Evolutionary conservation across 2,888 invertebrate genomes (phyloP), one percentile per base, ranked within the genome.

Genomic region (Rhorus exstirpatorius): DNA sequence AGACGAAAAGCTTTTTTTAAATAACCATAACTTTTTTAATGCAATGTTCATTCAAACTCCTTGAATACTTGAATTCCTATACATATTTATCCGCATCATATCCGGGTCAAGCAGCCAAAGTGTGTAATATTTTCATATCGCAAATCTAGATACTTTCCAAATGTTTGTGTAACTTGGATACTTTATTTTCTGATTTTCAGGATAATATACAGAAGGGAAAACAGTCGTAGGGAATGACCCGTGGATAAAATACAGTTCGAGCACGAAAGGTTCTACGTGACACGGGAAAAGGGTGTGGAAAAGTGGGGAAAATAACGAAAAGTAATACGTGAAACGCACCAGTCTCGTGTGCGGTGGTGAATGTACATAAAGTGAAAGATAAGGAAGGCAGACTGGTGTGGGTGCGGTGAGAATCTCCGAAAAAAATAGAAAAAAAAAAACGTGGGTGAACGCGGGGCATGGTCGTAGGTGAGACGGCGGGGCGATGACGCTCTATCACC

Each of bases 401-500:
- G 19, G 49, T 67, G 76, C 24, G 76, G 46, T 65, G 55, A 46
- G 12, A 46, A 53, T 19, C n/a, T n/a, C 26, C 46, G 21, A 38
- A 26, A 21, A 53, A 53, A 19, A 68, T 68, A 12, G 2, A 10
- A n/a, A 55, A 41, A 46, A 41, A 65, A 70, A 63, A 55, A 2
- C n/a, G 68, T 12, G 68, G 74, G 72, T 70, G 77, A 72, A 83
- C 84, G 72, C 86, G 84, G 90, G 90, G 88, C 87, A 92, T 92
- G 92, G 89, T 91, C 87, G 89, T 90, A 85, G 88, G 86, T 88
- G 89, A 87, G 91, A 91, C 90, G 90, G 89, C 91, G 89, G 91
- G 92, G 92, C 92, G 92, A 92, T 92, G 92, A 92, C 90, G 89
- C 91, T 90, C 88, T 88, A 91, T 87, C 89, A 89, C 88, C 90